A percentile compares a stretch with the other conserved stretches of the same genome.
Evolutionary conservation across 30 jellyfish, hydroid and myxozoan genomes (phyloP).

Genomic region (Chrysaora quinquecirrha): DNA sequence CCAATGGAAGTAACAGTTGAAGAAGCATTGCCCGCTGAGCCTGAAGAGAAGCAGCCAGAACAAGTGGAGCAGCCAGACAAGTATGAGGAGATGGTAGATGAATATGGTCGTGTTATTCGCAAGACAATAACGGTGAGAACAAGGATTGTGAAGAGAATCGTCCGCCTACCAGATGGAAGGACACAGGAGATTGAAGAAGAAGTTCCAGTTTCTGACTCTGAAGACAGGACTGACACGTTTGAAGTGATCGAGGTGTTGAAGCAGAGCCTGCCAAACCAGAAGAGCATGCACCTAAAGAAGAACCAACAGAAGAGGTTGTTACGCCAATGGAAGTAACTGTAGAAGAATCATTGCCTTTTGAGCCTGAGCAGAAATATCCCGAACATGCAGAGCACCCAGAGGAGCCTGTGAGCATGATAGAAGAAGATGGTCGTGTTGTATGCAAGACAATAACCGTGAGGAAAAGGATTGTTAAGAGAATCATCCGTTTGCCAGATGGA

Average conservation of each 20-base stretch:
- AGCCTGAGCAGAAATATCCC: not conserved
- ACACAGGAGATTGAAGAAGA: not conserved
- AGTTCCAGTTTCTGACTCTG: conserved; percentile 2
- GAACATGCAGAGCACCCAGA: no score
- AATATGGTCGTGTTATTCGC: not conserved
- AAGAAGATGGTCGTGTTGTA: not conserved
- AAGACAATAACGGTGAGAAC: not conserved
- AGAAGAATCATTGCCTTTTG: not conserved
- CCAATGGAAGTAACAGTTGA: not conserved
- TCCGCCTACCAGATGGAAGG: not conserved
- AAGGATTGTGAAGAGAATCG: not conserved
- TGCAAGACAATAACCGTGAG: not conserved
- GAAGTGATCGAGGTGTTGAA: no score
- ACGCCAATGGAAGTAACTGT: conserved; percentile 2
- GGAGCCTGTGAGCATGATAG: not conserved
- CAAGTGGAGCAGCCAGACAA: conserved; percentile 58
- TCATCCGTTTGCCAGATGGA: not conserved
- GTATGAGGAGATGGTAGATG: conserved; percentile 19
- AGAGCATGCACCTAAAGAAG: not conserved
- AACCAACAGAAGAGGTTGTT: not conserved
- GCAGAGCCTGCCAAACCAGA: no score
- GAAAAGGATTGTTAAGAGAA: not conserved
- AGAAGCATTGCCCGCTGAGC: not conserved
- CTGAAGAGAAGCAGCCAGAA: no score
- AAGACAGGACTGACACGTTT: not conserved